Evolutionary conservation across 1,140 invertebrate genomes (phyloP).

Genomic region (Neocloeon triangulifer): DNA sequence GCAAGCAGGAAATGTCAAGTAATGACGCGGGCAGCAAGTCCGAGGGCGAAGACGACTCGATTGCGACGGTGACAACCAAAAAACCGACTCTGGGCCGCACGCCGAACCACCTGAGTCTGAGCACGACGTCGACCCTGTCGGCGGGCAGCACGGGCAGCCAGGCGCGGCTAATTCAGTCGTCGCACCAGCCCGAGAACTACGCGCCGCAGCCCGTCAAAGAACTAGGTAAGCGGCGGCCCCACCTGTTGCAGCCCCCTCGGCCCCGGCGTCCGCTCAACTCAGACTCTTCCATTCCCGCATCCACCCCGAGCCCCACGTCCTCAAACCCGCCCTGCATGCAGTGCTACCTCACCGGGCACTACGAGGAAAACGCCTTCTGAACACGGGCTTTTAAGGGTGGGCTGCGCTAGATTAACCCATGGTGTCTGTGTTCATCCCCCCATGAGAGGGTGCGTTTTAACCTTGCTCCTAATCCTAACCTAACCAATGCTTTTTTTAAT

Average conservation of each 20-base stretch:
- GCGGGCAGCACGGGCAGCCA: constrained; percentile 83
- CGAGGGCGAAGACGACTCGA: constrained; percentile 66
- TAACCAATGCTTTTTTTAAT: too few relatives aligned
- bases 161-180: constrained; percentile 78
- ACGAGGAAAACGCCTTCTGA: too few relatives aligned
- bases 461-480: too few relatives aligned
- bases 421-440: too few relatives aligned
- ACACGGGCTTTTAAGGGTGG: too few relatives aligned
- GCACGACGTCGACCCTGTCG: constrained; percentile 80
- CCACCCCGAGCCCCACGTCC: too few relatives aligned
- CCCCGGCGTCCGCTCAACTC: too few relatives aligned
- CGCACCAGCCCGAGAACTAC: constrained; percentile 73
- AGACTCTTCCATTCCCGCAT: too few relatives aligned
- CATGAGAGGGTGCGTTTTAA: too few relatives aligned
- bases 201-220: constrained; percentile 64
- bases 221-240: constrained; percentile 59
- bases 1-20: too few relatives aligned
- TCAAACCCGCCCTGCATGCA: constrained; percentile 40
- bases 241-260: too few relatives aligned
- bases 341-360: constrained; percentile 31
- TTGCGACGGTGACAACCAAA: constrained; percentile 29
- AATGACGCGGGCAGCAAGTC: constrained; percentile 62
- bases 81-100: constrained; percentile 39
- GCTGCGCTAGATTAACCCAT: too few relatives aligned
- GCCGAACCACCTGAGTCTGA: constrained; percentile 76